Conservation (phyloP, 2,113 vertebrate genomes). For the Dipodomys spectabilis region DNA sequence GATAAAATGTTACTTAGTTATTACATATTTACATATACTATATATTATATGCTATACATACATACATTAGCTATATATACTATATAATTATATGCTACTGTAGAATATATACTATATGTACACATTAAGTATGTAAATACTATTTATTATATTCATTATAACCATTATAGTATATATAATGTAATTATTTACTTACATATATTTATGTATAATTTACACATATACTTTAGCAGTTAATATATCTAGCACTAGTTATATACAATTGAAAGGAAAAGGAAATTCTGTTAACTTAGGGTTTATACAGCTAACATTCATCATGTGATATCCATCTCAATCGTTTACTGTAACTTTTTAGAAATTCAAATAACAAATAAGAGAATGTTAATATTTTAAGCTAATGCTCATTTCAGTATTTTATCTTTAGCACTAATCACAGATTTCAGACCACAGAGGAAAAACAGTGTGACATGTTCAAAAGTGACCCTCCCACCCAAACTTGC, state of each 20-base stretch:
- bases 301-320: not conserved
- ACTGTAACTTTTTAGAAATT: slow-evolving; percentile 23
- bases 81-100: too few relatives aligned
- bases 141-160: too few relatives aligned
- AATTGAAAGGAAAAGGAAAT: slow-evolving; percentile 43
- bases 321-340: not conserved
- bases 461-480: not conserved
- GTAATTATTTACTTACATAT: too few relatives aligned
- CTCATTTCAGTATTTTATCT: slow-evolving; percentile 12
- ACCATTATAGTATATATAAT: too few relatives aligned
- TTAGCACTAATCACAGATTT: slow-evolving; percentile 15
- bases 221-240: too few relatives aligned
- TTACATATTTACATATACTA: too few relatives aligned
- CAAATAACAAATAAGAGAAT: slow-evolving; percentile 40
- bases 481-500: not conserved
- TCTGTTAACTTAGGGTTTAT: not conserved
- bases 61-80: too few relatives aligned
- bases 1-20: not conserved
- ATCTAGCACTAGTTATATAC: not conserved
- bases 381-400: slow-evolving; percentile 44
- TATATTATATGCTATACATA: too few relatives aligned
- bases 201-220: too few relatives aligned
- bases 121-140: too few relatives aligned
- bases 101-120: too few relatives aligned
- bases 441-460: not conserved